These are phyloP conservation scores for Rotaria magnacalcarata DNA, from an alignment of 2,888 invertebrate genomes.

Conservation along the genomic window DNA sequence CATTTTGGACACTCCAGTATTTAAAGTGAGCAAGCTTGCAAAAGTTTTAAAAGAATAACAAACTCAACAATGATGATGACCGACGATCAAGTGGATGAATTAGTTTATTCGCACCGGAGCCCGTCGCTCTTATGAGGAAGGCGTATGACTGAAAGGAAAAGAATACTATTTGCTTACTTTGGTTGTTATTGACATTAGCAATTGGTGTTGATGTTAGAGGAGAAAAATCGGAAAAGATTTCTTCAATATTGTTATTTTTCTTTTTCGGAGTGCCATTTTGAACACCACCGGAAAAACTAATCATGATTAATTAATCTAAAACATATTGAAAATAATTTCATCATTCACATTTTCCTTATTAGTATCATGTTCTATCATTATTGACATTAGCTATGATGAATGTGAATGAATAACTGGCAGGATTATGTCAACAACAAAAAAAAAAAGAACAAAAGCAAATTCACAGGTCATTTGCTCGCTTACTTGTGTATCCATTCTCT, in stretches of 20 bases:
- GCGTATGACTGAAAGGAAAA: background rate
- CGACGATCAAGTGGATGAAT: constrained; percentile 11
- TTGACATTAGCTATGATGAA: background rate
- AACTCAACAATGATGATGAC: background rate
- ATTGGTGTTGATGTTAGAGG: constrained; percentile 3
- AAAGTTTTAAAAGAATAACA: constrained; percentile 17
- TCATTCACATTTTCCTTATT: background rate
- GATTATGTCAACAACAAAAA: background rate
- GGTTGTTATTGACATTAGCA: background rate
- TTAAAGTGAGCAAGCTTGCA: background rate
- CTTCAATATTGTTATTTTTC: background rate
- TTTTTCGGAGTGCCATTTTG: background rate
- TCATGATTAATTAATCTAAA: constrained; percentile 18
- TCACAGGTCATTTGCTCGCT: background rate
- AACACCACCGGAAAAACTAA: background rate
- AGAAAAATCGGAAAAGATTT: background rate
- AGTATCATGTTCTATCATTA: background rate
- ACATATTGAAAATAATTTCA: background rate
- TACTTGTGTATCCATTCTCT: background rate
- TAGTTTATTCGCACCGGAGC: background rate
- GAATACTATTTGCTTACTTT: background rate
- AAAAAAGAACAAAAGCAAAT: background rate
- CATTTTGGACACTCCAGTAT: background rate
- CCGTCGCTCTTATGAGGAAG: background rate
- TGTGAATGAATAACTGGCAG: background rate